phyloP scores from a whole-genome alignment of 2,113 vertebrate species.

The Lycaon pictus region DNA sequence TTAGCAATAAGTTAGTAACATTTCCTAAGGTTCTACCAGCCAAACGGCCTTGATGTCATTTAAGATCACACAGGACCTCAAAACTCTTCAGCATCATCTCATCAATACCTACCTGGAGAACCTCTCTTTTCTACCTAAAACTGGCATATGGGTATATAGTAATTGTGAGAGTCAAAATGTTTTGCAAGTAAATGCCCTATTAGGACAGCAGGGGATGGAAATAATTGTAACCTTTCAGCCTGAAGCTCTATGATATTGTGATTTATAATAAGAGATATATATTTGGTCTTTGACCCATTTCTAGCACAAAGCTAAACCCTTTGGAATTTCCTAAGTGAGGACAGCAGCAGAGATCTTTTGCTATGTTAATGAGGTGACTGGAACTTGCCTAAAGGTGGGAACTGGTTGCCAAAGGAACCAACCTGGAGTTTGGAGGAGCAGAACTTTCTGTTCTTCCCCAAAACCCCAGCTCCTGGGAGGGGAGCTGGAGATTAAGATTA shows the following conservation, averaged over 20 bases:
- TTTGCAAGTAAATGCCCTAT: background rate
- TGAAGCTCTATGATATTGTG: background rate
- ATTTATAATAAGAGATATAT: background rate
- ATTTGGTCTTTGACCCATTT: background rate
- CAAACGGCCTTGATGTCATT: background rate
- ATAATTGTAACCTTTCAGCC: background rate
- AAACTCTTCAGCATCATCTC: background rate
- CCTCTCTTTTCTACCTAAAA: background rate
- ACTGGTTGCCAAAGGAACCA: background rate
- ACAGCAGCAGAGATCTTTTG: background rate
- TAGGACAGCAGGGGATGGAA: background rate
- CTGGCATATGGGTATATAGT: background rate
- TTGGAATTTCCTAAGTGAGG: background rate
- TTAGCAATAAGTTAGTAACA: background rate
- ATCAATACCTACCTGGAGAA: background rate
- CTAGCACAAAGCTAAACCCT: background rate
- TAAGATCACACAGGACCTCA: background rate
- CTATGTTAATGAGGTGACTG: background rate
- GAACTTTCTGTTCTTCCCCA: background rate
- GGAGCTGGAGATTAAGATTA: background rate
- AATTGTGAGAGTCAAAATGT: background rate
- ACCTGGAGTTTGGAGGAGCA: background rate
- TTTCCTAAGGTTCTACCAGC: background rate
- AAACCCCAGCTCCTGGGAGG: background rate
- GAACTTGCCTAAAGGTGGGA: background rate